Evolutionary conservation across 2,888 invertebrate genomes (phyloP), one percentile per base, ranked within the genome.

Genomic region (Eurytoma californica): DNA sequence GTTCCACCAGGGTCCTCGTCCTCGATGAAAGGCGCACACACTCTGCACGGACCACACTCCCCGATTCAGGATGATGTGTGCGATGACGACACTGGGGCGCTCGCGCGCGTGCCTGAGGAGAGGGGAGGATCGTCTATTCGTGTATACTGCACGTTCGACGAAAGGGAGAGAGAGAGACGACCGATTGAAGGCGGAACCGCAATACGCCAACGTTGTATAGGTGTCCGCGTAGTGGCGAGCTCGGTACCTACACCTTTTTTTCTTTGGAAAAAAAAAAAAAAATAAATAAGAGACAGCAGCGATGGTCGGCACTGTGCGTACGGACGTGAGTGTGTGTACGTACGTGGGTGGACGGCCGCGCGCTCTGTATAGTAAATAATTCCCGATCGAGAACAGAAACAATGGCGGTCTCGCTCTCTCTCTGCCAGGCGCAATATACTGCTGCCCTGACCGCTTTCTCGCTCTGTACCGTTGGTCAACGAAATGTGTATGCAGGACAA

Each of bases 1-100:
- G 53, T 47, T 60, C 39, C 9, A 7, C 39, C 39, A 39, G 39
- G 39, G 39, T 39, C 39, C 53, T 53, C 18, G 24, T 12, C 24
- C 13, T 58, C 61, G 13, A 28, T 61, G 39, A 9, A 9, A 16
- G 30, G n/a, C 24, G 24, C 58, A 28, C 20, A 9, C 28, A 14
- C 28, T 20, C 24, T 18, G 58, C 20, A 13, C 13, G 14, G n/a
- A 16, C 61, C 30, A 30, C 61, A 61, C 61, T 58, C 57, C 61
- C 28, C 61, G 13, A 51, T 16, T 24, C 16, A 67, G 67, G 53
- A 67, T 53, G 28, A 61, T 61, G 61, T 28, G 16, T 61, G 30
- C 61, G 67, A 67, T 67, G 67, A 67, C 67, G 67, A 67, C 53
- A 67, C 18, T 12, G 51, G 24, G 53, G 53, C 53, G 53, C 53